These are phyloP conservation scores for Epiperipatus broadwayi DNA, from an alignment of 2,888 invertebrate genomes.

Conservation along the genomic window DNA sequence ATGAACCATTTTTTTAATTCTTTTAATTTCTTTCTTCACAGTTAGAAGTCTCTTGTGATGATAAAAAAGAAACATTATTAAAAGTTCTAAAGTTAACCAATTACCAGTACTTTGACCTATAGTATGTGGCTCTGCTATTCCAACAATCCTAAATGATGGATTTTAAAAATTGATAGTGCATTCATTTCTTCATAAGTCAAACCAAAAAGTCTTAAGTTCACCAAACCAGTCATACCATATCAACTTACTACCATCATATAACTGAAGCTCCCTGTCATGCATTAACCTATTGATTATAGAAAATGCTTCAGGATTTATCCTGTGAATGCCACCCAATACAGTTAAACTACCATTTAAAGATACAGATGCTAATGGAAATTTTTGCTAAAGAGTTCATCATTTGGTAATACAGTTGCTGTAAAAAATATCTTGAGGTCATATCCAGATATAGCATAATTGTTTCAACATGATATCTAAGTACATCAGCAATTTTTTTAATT, in stretches of 20 bases:
- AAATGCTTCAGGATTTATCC: conserved; percentile 73
- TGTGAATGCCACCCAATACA: conserved; percentile 64
- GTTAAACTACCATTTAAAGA: conserved; percentile 65
- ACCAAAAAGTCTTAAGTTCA: conserved; percentile 40
- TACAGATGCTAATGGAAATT: conserved; percentile 67
- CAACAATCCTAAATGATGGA: conserved; percentile 67
- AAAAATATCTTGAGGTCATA: conserved; percentile 80
- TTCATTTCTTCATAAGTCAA: conserved; percentile 41
- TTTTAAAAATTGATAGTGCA: too few species aligned
- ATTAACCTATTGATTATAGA: conserved; percentile 80
- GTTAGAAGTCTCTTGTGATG: conserved; percentile 62
- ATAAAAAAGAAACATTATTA: conserved; percentile 77
- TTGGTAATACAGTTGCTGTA: conserved; percentile 74
- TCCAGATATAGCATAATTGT: conserved; percentile 87
- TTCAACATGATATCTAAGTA: conserved; percentile 58
- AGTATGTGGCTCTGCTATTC: conserved; percentile 61
- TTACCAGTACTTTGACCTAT: conserved; percentile 37
- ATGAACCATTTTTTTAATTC: too few species aligned
- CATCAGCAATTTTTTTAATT: conserved; percentile 50
- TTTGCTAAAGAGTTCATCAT: conserved; percentile 89
- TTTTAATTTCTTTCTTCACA: conserved; percentile 50
- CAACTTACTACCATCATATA: conserved; percentile 73
- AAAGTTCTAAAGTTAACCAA: conserved; percentile 77
- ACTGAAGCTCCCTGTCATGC: conserved; percentile 73
- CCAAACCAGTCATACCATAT: conserved; percentile 59